Base-by-base conservation (phyloP, 2,888 invertebrate genomes). In the Lasioglossum figueresi region DNA sequence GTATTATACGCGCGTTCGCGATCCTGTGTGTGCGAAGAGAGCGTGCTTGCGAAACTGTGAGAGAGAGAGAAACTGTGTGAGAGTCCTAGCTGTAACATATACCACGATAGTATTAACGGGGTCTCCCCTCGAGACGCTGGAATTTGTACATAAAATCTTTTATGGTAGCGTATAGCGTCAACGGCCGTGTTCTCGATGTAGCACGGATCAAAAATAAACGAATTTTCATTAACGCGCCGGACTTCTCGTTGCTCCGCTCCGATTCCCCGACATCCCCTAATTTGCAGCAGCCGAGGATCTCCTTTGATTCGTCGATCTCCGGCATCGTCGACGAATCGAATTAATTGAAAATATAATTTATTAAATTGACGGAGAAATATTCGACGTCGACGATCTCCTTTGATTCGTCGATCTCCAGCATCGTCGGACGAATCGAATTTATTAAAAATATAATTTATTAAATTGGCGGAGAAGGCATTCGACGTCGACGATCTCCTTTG, bases 101-200 rank as follows among this genome's bases (percentile, higher is more conserved):
- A 94, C 94, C 94, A 93, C 92, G 93, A 94, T 94, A 94, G 94
- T 94, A 94, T 94, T 94, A 94, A 87, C 89, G 85, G 89, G 89
- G 90, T 90, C 91, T 91, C 89, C 82, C 72, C 80, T 80, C 79
- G 86, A 87, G 90, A 90, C 88, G 90, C 71, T 88, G 89, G 91
- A 68, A 91, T 91, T 92, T 94, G 93, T 94, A 93, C 86, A 93
- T 93, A 93, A 84, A 87, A 88, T 89, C 91, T 92, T 89, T 89
- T 91, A 92, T 87, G 87, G 85, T 92, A 91, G 91, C 85, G 86
- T 86, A 84, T 93, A 93, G 91, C 83, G 89, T 81, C 76, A 88
- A 88, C 84, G 31, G 89, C 73, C 92, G 88, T 92, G 92, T 91
- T 88, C 86, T 92, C 87, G 91, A 91, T 93, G 91, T 92, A 93